These are phyloP conservation scores for Napeogenes sylphis DNA, from an alignment of 2,888 invertebrate species.

Conservation along the genomic window DNA sequence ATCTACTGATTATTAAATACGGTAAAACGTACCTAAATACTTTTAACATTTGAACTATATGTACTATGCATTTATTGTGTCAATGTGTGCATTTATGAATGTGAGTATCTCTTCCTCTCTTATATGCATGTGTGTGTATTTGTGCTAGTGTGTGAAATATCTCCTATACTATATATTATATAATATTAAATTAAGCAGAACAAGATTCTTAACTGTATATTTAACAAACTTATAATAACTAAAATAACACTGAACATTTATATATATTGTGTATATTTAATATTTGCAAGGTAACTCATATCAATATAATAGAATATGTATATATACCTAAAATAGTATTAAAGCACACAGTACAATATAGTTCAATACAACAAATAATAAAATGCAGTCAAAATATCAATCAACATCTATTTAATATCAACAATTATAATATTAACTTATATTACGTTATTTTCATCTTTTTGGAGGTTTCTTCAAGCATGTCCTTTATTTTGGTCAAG, in stretches of 20 bases:
- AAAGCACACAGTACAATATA: slow-evolving; percentile 15
- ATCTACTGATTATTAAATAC: not conserved
- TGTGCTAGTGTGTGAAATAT: too few species aligned
- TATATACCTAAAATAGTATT: not conserved
- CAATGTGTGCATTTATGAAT: not conserved
- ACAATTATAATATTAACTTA: slow-evolving; percentile 12
- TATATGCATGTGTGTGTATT: not conserved
- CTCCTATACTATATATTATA: too few species aligned
- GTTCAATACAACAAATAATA: slow-evolving; percentile 21
- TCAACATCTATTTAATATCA: slow-evolving; percentile 9
- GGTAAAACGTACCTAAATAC: slow-evolving; percentile 18
- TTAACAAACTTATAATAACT: too few species aligned
- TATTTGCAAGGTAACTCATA: not conserved
- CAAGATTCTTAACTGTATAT: too few species aligned
- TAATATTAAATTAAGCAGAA: too few species aligned
- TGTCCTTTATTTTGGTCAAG: slow-evolving; percentile 70
- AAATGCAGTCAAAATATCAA: slow-evolving; percentile 21
- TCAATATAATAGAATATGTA: not conserved
- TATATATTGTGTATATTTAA: not conserved
- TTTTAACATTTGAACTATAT: slow-evolving; percentile 13
- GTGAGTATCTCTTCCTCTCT: not conserved
- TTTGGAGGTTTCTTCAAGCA: slow-evolving; percentile 71
- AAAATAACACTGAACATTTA: too few species aligned
- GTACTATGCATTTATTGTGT: slow-evolving; percentile 7
- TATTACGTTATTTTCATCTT: slow-evolving; percentile 77